phyloP scores from a whole-genome alignment of 2,113 vertebrate genomes.

The Dipodomys stephensi region DNA sequence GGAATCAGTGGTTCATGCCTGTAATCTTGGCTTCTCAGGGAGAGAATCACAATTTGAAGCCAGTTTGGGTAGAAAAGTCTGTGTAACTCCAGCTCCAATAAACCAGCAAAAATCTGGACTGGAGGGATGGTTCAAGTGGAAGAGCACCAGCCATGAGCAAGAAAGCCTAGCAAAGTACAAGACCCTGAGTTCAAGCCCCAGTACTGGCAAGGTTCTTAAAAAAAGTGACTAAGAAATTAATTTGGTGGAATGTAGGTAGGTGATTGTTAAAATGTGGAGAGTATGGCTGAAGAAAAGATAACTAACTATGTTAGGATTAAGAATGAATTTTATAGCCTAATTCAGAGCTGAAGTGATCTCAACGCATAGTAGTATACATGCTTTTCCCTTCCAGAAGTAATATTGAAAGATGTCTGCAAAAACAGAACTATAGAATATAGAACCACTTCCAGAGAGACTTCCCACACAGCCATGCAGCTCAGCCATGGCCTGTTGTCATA shows the following conservation, averaged over 20 bases:
- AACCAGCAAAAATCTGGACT: too few species aligned
- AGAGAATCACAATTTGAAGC: too few species aligned
- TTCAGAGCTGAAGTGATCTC: constrained; percentile 26
- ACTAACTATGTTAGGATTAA: not conserved
- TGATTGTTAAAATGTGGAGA: not conserved
- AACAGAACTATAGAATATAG: constrained; percentile 36
- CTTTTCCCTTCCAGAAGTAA: constrained; percentile 47
- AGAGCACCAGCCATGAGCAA: too few species aligned
- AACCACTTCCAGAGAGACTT: constrained; percentile 20
- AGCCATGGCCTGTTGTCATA: constrained; percentile 44
- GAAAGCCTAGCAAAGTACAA: too few species aligned
- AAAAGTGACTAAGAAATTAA: constrained; percentile 15
- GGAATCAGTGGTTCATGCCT: too few species aligned
- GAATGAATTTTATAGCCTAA: not conserved
- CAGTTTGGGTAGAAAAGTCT: too few species aligned
- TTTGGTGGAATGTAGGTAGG: not conserved
- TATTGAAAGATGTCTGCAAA: constrained; percentile 38
- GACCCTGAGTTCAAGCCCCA: too few species aligned
- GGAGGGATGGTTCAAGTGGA: too few species aligned
- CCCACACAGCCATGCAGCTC: constrained; percentile 48
- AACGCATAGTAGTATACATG: not conserved
- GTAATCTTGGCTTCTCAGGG: too few species aligned
- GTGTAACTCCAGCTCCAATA: too few species aligned
- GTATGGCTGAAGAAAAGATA: constrained; percentile 24
- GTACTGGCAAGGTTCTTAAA: not conserved